These are phyloP conservation scores for Allophyes oxyacanthae DNA, from an alignment of 2,888 invertebrate species.

Conservation along the genomic window DNA sequence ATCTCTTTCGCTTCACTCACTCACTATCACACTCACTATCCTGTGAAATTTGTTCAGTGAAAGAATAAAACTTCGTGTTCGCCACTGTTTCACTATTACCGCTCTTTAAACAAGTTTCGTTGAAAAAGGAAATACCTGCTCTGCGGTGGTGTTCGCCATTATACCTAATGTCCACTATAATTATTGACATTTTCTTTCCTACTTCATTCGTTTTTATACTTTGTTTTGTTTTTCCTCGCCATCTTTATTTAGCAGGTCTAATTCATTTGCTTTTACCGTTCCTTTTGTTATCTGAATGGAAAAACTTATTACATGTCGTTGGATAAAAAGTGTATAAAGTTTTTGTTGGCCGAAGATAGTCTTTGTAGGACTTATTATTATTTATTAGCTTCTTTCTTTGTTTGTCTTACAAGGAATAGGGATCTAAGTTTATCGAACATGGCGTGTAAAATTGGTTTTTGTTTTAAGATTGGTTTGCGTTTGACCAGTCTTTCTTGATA, in stretches of 20 bases:
- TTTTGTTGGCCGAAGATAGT: conserved; percentile 24
- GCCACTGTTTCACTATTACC: conserved; percentile 10
- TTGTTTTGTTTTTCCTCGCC: conserved; percentile 23
- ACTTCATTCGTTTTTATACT: conserved; percentile 4
- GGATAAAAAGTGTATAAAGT: conserved; percentile 20
- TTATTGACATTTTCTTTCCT: conserved; percentile 48
- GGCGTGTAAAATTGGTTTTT: conserved; percentile 8
- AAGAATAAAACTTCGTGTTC: conserved; percentile 6
- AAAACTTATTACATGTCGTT: conserved; percentile 28
- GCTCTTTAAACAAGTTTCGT: conserved; percentile 24
- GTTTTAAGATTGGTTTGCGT: conserved; percentile 20
- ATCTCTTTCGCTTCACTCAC: too few relatives aligned
- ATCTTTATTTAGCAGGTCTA: conserved; percentile 16
- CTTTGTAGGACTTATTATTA: conserved; percentile 37
- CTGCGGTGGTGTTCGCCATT: conserved; percentile 38
- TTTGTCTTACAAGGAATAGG: conserved; percentile 14
- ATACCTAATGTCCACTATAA: conserved; percentile 53
- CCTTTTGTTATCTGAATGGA: conserved; percentile 25
- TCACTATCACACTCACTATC: too few relatives aligned
- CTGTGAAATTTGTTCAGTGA: too few relatives aligned
- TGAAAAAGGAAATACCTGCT: conserved; percentile 34
- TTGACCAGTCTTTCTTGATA: conserved; percentile 15
- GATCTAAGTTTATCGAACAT: conserved; percentile 19
- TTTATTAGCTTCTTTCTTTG: conserved; percentile 34
- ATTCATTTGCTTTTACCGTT: conserved; percentile 32